Evolutionary conservation across 2,888 invertebrate genomes (phyloP).

Genomic region (Erynnis tages): DNA sequence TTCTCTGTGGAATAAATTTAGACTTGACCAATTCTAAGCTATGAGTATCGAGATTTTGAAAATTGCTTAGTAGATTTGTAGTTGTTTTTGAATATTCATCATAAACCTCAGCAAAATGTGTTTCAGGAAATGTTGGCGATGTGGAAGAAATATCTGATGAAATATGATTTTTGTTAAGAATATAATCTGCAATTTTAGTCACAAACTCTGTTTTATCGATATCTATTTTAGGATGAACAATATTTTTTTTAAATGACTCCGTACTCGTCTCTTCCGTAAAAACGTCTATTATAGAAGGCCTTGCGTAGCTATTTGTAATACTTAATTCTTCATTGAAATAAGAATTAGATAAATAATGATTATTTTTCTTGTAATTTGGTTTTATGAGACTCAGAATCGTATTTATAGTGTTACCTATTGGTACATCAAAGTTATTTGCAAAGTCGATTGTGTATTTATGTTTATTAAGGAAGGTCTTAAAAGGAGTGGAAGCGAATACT

Average conservation of each 20-base stretch:
- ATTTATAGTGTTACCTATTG: conserved; percentile 15
- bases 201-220: conserved; percentile 1
- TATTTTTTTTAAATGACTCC: neutral
- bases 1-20: conserved; percentile 29
- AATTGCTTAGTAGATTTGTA: conserved; percentile 14
- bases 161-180: conserved; percentile 4
- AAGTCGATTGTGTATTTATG: conserved; percentile 17
- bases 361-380: conserved; percentile 14
- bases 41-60: conserved; percentile 31
- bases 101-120: conserved; percentile 13
- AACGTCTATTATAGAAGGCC: neutral
- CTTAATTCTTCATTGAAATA: neutral
- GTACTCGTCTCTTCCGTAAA: neutral
- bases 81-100: conserved; percentile 23
- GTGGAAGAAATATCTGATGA: neutral
- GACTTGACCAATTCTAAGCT: conserved; percentile 37
- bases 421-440: neutral
- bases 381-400: conserved; percentile 27
- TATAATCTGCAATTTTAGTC: conserved; percentile 12
- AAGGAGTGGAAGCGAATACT: neutral
- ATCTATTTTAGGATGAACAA: neutral
- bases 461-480: conserved; percentile 15
- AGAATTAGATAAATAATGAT: neutral
- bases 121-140: neutral
- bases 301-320: neutral